Base-by-base conservation (phyloP, 2,797 vertebrate genomes). In the Myotis myotis region DNA sequence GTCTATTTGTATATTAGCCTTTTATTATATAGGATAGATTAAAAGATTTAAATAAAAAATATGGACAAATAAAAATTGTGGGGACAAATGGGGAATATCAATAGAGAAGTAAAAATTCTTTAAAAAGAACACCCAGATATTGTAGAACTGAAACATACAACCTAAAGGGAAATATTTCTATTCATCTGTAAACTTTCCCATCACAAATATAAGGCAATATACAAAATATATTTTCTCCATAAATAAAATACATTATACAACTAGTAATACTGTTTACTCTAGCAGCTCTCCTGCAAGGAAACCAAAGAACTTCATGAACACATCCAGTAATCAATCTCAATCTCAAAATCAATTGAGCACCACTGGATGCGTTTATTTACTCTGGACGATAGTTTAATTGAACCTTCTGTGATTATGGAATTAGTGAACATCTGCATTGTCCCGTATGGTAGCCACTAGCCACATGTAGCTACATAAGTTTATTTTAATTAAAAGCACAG, bases 371-470 rank as follows among this genome's bases (percentile, higher is more conserved):
- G 62, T 30, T 2, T 4, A 28, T 20, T 23, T 47, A 23, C 49
- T 53, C 44, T 25, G 10, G 30, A 81, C 38, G 4, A 47, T 33
- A 16, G 5, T 64, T 3, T 8, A 51, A 19, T 9, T 3, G 25
- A 33, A 23, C 5, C 20, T 36, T 64, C 64, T 13, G 0, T 33
- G 47, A 23, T 13, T 30, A 68, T 15, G 55, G 23, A n/a, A 64
- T 22, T 2, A 23, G 9, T 33, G 15, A 8, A 0, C 1, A 12
- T 57, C n/a, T 17, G 38, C 19, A 23, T 55, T 6, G 4, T n/a
- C 11, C 11, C 25, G 0, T 15, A 19, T 1, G 38, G 25, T 23
- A 41, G 51, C 72, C 33, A 41, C 53, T 22, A 19, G 74, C 47
- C n/a, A 11, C 3, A 3, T 3, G 28, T 1, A 23, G 41, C 15